Evolutionary conservation across 2,888 invertebrate species (phyloP).

Genomic region (Prenolepis imparis): DNA sequence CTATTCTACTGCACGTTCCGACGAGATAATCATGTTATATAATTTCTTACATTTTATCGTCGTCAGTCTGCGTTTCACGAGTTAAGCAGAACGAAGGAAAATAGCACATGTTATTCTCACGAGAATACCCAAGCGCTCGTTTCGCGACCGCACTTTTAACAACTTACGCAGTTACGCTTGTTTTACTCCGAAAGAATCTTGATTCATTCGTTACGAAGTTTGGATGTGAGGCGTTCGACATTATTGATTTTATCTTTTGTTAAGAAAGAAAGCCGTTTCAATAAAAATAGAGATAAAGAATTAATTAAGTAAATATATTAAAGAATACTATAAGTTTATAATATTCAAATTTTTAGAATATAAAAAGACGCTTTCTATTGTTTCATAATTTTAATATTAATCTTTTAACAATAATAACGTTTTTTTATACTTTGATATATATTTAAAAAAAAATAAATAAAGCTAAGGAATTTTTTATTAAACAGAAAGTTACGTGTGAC

Average conservation of each 20-base stretch:
- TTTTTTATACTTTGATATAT: too few relatives aligned
- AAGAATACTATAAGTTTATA: neutral
- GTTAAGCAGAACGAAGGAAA: neutral
- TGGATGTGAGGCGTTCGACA: neutral
- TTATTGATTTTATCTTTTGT: conserved; percentile 1
- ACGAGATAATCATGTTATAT: neutral
- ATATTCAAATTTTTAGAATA: neutral
- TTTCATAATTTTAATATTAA: neutral
- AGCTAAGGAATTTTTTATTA: conserved; percentile 1
- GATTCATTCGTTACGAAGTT: conserved; percentile 32
- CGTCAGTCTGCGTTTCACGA: neutral
- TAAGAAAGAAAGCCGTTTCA: neutral
- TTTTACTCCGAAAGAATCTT: conserved; percentile 6
- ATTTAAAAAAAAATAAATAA: too few relatives aligned
- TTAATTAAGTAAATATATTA: neutral
- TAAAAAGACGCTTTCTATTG: neutral
- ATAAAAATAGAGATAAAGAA: neutral
- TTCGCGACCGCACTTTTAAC: conserved; percentile 4
- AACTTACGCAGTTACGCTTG: conserved; percentile 23
- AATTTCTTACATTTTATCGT: neutral
- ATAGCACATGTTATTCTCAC: neutral
- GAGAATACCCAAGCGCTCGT: neutral
- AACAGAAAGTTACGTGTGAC: neutral
- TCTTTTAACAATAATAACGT: neutral
- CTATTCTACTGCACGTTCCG: neutral